These are phyloP conservation scores for Thalassaphorura encarpata DNA, from an alignment of 1,140 invertebrate genomes.

Conservation along the genomic window DNA sequence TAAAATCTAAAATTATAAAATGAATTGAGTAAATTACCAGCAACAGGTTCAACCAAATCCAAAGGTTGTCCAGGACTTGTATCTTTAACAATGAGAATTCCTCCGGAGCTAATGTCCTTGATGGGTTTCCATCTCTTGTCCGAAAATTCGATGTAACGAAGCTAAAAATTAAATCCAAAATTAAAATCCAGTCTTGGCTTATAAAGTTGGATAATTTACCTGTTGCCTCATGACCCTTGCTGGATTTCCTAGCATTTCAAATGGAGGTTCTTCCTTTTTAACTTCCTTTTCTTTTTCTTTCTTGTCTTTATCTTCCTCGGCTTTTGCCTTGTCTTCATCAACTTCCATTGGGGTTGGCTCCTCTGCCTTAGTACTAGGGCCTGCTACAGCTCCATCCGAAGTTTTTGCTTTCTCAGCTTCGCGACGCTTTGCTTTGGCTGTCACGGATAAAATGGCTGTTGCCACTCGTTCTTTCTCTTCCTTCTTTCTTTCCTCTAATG, in stretches of 20 bases:
- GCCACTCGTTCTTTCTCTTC: conserved; percentile 93
- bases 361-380: conserved; percentile 35
- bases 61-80: conserved; percentile 64
- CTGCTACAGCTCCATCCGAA: conserved; percentile 45
- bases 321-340: conserved; percentile 38
- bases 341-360: conserved; percentile 51
- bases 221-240: conserved; percentile 88
- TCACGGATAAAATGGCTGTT: conserved; percentile 94
- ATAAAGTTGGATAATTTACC: conserved; percentile 33
- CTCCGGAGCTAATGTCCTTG: conserved; percentile 87
- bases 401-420: conserved; percentile 51
- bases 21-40: conserved; percentile 44
- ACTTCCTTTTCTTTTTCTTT: conserved; percentile 52
- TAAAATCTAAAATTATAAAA: not conserved
- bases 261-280: conserved; percentile 59
- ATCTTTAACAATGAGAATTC: conserved; percentile 88
- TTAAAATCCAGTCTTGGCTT: not conserved
- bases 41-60: conserved; percentile 87
- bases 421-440: conserved; percentile 74
- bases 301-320: conserved; percentile 56
- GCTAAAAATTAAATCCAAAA: conserved; percentile 35
- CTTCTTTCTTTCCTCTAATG: conserved; percentile 95
- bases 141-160: conserved; percentile 72
- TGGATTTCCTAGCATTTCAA: conserved; percentile 89
- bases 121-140: conserved; percentile 74